phyloP scores from a whole-genome alignment of 2,888 invertebrate species.

The Polyommatus icarus region DNA sequence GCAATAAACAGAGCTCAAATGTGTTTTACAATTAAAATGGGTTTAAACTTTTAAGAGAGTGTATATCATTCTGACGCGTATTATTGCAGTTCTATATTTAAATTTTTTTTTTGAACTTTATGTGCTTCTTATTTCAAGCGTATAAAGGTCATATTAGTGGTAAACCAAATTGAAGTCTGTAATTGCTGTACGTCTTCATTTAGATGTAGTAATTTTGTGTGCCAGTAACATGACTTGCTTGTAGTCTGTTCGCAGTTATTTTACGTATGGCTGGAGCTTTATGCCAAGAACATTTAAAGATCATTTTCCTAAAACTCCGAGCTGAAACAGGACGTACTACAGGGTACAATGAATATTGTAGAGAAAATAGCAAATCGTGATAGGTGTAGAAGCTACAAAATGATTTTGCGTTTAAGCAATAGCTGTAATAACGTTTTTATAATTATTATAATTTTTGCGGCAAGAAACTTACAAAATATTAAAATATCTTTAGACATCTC shows the following conservation, averaged over 20 bases:
- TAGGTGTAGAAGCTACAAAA: neutral
- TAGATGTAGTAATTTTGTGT: slow-evolving; percentile 7
- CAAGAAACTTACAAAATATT: neutral
- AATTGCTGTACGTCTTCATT: slow-evolving; percentile 27
- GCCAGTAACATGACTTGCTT: slow-evolving; percentile 9
- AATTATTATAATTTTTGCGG: too few species aligned
- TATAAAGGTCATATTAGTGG: neutral
- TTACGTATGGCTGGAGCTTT: neutral
- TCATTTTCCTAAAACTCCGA: too few species aligned
- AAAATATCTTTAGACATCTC: too few species aligned
- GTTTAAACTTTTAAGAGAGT: slow-evolving; percentile 14
- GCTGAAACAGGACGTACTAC: too few species aligned
- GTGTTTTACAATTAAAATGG: neutral
- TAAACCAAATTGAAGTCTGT: neutral
- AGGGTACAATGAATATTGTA: too few species aligned
- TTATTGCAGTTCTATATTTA: neutral
- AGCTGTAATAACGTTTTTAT: too few species aligned
- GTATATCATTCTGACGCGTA: slow-evolving; percentile 1
- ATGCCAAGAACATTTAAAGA: too few species aligned
- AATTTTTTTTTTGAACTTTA: neutral
- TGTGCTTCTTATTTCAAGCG: neutral
- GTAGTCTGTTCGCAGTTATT: neutral
- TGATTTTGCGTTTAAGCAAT: too few species aligned
- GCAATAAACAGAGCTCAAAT: neutral
- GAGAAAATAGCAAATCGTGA: too few species aligned